Base-by-base conservation (phyloP, 2,797 vertebrate species). In the Chaetodon trifasciatus region DNA sequence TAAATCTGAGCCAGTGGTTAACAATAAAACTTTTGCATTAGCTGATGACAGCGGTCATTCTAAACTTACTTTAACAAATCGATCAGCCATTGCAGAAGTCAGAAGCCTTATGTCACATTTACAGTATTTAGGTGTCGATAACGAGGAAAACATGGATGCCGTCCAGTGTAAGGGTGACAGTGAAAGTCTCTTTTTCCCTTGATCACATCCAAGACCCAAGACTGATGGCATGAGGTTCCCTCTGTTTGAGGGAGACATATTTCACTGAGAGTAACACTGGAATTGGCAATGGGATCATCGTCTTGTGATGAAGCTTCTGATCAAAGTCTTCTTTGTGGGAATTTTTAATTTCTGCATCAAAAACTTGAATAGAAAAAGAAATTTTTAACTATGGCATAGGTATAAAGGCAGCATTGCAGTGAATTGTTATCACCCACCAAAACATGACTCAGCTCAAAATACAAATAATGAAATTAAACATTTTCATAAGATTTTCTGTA, bases 181-280 rank as follows among this genome's bases (percentile, higher is more conserved):
- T 8, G 16, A 44, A 52, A 15, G 40, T 58, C 64, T 21, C 13
- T 46, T 47, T 17, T n/a, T 9, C 19, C 37, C 42, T 70, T 28
- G 1, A 42, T 32, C 5, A 60, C 3, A 1, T 32, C 23, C 1
- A 17, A 39, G 39, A 46, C 12, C 5, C 16, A 71, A 49, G 44
- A 8, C 28, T 24, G n/a, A 50, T 12, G 15, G 35, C 24, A 32
- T 46, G 8, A 66, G 6, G 10, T 40, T 13, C 3, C 10, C 1
- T 60, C 32, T 2, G 8, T 49, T n/a, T 69, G 7, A 8, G 19
- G n/a, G 13, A 44, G 12, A 32, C 39, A 46, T 21, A 11, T 23
- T 44, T 44, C 42, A 8, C 42, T 44, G 42, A 44, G 15, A 24
- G 28, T 65, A 65, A 75, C 55, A 46, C 47, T 78, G 57, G 52